Base-by-base conservation (phyloP, 2,797 vertebrate genomes). In the Staurois parvus region DNA sequence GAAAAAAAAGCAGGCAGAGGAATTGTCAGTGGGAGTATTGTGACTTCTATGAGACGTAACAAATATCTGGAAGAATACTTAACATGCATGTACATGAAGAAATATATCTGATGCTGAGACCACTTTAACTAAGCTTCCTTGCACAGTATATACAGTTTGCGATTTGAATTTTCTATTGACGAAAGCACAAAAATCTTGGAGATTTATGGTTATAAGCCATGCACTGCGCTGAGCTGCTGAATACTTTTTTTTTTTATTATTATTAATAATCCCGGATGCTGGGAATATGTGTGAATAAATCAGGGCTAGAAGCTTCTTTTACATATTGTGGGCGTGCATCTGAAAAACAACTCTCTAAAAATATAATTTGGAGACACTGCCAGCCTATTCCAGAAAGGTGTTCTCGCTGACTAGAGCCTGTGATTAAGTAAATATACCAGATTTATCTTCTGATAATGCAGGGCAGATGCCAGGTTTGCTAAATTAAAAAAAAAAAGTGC, bases 251-350 rank as follows among this genome's bases (percentile, higher is more conserved):
- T 72, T 82, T 73, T 66, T 37, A 64, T 52, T 52, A 52, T 52
- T 85, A 85, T 81, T 85, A 81, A 85, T 76, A 76, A 76, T 66
- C 66, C 66, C 26, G 26, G 28, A 64, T 64, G 48, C 79, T 76
- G 72, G 77, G 78, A 85, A 85, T 81, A 70, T 77, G 34, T 72
- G 72, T 37, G 70, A 59, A 85, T 85, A 85, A 81, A 81, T 81
- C 78, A 81, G 17, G 3, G 21, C 30, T n/a, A 17, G 66, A 70
- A 59, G 12, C 70, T 70, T 26, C 26, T 64, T 76, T 81, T 70
- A 48, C 84, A 85, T 85, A 76, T 70, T 81, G 78, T 85, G 78
- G 84, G 77, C 3, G 78, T 81, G 32, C 72, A 64, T 81, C 15
- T 69, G 75, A 85, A 85, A 81, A 81, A 81, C 64, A 85, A 68